Evolutionary conservation across 2,888 invertebrate species (phyloP).

Genomic region (Acleris cristana): DNA sequence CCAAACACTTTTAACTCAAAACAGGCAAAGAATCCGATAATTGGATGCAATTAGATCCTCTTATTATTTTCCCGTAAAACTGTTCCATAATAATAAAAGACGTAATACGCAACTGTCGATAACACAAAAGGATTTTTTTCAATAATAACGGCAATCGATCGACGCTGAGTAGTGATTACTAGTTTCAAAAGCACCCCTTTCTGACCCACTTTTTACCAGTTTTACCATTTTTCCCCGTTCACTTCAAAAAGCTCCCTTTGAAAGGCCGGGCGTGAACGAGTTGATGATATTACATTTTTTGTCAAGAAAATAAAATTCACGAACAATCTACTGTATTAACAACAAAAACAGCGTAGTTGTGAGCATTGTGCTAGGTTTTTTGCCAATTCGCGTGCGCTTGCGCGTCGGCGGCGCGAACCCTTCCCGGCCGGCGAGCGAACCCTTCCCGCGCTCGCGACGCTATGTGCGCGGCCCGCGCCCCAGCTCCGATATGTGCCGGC

Average conservation of each 20-base stretch:
- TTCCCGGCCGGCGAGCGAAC: slow-evolving; percentile 75
- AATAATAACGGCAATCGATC: slow-evolving; percentile 82
- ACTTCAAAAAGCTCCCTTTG: slow-evolving; percentile 78
- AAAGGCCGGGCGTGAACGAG: slow-evolving; percentile 84
- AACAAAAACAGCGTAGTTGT: slow-evolving; percentile 80
- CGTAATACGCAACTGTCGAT: slow-evolving; percentile 73
- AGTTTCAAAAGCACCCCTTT: slow-evolving; percentile 82
- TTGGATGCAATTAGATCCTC: slow-evolving; percentile 47
- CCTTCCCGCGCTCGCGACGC: slow-evolving; percentile 61
- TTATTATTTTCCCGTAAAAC: slow-evolving; percentile 47
- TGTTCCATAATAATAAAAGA: slow-evolving; percentile 57
- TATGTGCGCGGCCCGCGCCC: slow-evolving; percentile 52
- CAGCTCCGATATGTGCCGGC: slow-evolving; percentile 55
- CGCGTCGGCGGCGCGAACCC: slow-evolving; percentile 81
- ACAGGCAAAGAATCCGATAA: background rate
- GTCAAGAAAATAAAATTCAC: slow-evolving; percentile 76
- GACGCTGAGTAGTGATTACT: slow-evolving; percentile 80
- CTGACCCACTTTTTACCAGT: slow-evolving; percentile 83
- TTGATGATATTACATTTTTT: slow-evolving; percentile 84
- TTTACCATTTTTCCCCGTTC: slow-evolving; percentile 74
- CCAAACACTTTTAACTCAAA: background rate
- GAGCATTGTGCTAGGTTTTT: slow-evolving; percentile 77
- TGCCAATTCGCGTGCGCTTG: slow-evolving; percentile 81
- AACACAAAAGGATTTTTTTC: slow-evolving; percentile 66
- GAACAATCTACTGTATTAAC: slow-evolving; percentile 82